Evolutionary conservation across 2,113 vertebrate genomes (phyloP), one percentile per base, ranked within the genome.

Genomic region (Ammodytes dubius): DNA sequence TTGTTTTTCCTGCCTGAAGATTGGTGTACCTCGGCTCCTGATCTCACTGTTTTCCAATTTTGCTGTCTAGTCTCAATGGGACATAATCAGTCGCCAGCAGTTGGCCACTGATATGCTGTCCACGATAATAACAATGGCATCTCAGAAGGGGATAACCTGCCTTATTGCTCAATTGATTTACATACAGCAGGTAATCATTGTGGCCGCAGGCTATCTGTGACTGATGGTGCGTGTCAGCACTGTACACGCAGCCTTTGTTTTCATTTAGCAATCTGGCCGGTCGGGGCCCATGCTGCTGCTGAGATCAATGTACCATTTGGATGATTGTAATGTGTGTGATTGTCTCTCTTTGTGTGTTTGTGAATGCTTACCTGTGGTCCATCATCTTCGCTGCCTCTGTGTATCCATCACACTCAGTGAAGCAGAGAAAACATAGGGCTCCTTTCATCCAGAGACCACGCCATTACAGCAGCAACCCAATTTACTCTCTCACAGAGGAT

Each of bases 141-240:
- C 75, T 84, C 86, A 80, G 78, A 74, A 84, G 83, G 76, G 87
- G 87, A 85, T 88, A 87, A 91, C 88, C 77, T 80, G 83, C 73
- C 87, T 89, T 91, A 92, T 93, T 92, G 87, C 87, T 88, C 89
- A 74, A 72, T 88, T 74, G 91, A 93, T 93, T 91, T 93, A 92
- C 90, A 93, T 93, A 88, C 71, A 83, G 89, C 88, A 90, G 89
- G 89, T 91, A 89, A 91, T 92, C 85, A 61, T 72, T 61, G 70
- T 74, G 81, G 46, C 91, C 64, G 63, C 79, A 64, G 91, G 93
- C 92, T 77, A 70, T 84, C 70, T 75, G 61, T 91, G 92, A 92
- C 89, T 91, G 91, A 93, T 93, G 89, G 83, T 74, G 88, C 70
- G 85, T 93, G 91, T 93, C 92, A 91, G 73, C 82, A 58, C 63